Conservation (phyloP, 2,797 vertebrate genomes). For the Halcyon badia region DNA sequence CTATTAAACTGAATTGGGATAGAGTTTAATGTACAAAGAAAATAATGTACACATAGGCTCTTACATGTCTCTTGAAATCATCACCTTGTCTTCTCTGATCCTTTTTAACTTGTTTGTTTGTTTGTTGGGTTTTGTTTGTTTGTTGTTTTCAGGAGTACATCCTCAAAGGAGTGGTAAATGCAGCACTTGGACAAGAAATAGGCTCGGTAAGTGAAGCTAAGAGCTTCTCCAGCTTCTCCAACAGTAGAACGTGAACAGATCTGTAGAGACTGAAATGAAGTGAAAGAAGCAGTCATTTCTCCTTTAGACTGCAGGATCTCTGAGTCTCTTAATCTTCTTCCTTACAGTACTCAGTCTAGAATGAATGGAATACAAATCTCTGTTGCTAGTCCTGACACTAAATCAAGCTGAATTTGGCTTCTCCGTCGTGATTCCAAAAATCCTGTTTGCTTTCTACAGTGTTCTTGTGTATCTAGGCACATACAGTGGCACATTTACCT, state of each 20-base stretch:
- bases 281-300: background rate
- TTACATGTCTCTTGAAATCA: background rate
- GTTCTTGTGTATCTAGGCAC: background rate
- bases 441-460: background rate
- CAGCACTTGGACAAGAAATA: constrained; percentile 93
- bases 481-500: background rate
- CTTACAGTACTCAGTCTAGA: background rate
- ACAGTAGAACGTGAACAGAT: background rate
- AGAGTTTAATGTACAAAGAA: background rate
- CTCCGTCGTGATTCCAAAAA: background rate
- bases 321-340: background rate
- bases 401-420: background rate
- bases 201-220: constrained; percentile 88
- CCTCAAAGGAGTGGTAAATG: constrained; percentile 97
- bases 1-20: background rate
- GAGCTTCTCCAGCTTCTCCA: background rate
- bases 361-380: background rate
- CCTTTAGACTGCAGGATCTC: background rate
- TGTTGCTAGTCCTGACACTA: background rate
- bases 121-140: background rate
- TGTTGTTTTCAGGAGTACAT: constrained; percentile 89
- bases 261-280: background rate
- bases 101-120: background rate
- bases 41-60: background rate
- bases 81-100: background rate